These are phyloP conservation scores for Python bivittatus DNA, from an alignment of 2,113 vertebrate genomes.

Conservation along the genomic window DNA sequence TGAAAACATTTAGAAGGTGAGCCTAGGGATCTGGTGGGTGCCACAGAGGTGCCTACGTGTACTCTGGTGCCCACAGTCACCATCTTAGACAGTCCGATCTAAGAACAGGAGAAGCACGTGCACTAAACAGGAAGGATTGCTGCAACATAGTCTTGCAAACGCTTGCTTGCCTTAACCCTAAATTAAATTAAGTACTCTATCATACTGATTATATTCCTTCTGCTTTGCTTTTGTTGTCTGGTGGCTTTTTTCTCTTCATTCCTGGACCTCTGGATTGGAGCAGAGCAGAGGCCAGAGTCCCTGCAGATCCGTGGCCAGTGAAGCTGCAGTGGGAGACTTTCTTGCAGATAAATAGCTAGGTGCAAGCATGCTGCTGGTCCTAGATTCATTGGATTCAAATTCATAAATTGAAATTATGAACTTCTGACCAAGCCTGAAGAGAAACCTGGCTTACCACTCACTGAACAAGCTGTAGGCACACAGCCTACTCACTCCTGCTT, in stretches of 20 bases:
- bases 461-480: background rate
- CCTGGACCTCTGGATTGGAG: slow-evolving; percentile 26
- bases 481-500: background rate
- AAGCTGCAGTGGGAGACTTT: background rate
- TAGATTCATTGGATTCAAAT: background rate
- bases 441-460: background rate
- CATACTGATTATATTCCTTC: background rate
- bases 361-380: background rate
- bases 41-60: too few species aligned
- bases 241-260: slow-evolving; percentile 9
- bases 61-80: too few species aligned
- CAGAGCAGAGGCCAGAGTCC: slow-evolving; percentile 19
- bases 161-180: background rate
- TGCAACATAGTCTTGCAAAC: background rate
- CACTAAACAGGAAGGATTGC: background rate
- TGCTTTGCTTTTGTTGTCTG: slow-evolving; percentile 34
- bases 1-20: too few species aligned
- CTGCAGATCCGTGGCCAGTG: background rate
- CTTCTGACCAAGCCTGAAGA: background rate
- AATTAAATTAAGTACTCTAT: background rate
- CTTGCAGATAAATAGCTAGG: background rate
- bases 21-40: too few species aligned
- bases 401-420: background rate
- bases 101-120: too few species aligned
- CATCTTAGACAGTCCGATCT: too few species aligned